A percentile compares a stretch with the other conserved stretches of the same genome.
phyloP scores from a whole-genome alignment of 2,113 vertebrate species.

The Bolborhynchus lineola region DNA sequence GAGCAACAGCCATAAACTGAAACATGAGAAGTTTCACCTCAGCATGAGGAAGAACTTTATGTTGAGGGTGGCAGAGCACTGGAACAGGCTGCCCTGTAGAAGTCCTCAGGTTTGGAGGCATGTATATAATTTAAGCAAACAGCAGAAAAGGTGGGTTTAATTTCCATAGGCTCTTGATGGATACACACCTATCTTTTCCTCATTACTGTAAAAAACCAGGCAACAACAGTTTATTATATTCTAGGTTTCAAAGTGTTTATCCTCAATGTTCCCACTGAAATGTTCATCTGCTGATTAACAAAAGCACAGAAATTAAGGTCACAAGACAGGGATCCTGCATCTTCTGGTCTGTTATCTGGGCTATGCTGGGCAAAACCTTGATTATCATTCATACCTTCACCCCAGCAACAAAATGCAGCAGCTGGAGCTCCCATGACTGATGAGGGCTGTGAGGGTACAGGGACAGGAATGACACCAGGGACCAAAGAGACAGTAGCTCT shows the following conservation, averaged over 20 bases:
- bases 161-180: neutral
- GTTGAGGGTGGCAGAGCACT: neutral
- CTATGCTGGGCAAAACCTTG: neutral
- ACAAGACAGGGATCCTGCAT: accelerated
- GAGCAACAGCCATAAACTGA: neutral
- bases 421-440: neutral
- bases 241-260: neutral
- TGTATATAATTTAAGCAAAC: neutral
- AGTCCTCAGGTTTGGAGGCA: neutral
- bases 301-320: neutral
- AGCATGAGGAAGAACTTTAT: neutral
- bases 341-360: neutral
- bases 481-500: neutral
- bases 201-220: neutral
- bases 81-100: neutral
- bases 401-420: neutral
- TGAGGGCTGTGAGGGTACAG: neutral
- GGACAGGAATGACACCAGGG: neutral
- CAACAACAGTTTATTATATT: neutral
- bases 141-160: neutral
- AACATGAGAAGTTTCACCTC: neutral
- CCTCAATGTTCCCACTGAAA: neutral
- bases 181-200: neutral
- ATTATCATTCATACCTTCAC: neutral
- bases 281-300: neutral